These are phyloP conservation scores for Ophioninae sp. DNA, from an alignment of 2,888 invertebrate species.

Conservation along the genomic window DNA sequence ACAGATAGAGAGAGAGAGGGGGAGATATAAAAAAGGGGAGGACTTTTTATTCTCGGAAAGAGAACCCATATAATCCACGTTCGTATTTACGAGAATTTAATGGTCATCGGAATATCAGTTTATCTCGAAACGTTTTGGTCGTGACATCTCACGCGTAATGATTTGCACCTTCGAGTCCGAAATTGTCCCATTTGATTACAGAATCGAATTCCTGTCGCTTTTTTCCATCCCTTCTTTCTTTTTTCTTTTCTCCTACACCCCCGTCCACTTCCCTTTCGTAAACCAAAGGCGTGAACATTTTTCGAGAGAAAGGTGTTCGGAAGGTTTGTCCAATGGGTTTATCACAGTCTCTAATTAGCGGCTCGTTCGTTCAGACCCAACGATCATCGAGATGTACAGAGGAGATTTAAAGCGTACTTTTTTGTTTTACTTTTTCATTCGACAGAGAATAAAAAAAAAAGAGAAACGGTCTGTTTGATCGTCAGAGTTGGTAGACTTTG, in stretches of 20 bases:
- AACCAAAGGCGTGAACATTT: slow-evolving; percentile 39
- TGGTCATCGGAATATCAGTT: slow-evolving; percentile 39
- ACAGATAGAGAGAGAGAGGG: slow-evolving; percentile 9
- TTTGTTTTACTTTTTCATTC: slow-evolving; percentile 19
- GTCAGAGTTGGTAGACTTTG: slow-evolving; percentile 35
- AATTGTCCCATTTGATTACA: slow-evolving; percentile 31
- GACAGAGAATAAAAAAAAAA: slow-evolving; percentile 37
- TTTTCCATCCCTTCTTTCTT: slow-evolving; percentile 13
- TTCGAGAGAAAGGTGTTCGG: slow-evolving; percentile 48
- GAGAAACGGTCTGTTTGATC: slow-evolving; percentile 35
- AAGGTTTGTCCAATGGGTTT: slow-evolving; percentile 52
- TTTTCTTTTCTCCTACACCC: background rate
- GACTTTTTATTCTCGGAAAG: background rate
- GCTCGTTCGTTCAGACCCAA: slow-evolving; percentile 45
- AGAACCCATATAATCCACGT: slow-evolving; percentile 16
- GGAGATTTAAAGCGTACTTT: slow-evolving; percentile 47
- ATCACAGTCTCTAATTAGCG: slow-evolving; percentile 57
- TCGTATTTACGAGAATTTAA: slow-evolving; percentile 55
- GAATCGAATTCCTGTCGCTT: slow-evolving; percentile 32
- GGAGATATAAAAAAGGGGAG: background rate
- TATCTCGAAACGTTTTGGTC: slow-evolving; percentile 34
- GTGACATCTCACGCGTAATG: slow-evolving; percentile 43
- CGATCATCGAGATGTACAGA: slow-evolving; percentile 35
- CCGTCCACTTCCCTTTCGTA: slow-evolving; percentile 17
- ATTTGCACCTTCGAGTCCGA: slow-evolving; percentile 40